A percentile compares a stretch with the other conserved stretches of the same genome.
These are phyloP conservation scores for Apodemus speciosus DNA, from an alignment of 2,113 vertebrate genomes.

Conservation along the genomic window DNA sequence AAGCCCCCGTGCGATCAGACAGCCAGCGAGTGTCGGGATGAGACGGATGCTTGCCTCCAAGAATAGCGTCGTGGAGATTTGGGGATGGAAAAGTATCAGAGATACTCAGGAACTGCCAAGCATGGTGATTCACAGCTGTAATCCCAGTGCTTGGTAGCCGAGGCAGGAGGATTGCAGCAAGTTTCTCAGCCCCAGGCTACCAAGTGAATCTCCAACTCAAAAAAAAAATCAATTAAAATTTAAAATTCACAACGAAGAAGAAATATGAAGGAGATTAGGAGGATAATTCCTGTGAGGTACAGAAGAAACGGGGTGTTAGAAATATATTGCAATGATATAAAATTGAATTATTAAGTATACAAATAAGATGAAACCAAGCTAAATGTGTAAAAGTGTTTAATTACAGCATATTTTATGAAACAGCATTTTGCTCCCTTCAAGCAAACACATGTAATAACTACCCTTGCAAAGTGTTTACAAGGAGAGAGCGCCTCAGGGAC, in stretches of 20 bases:
- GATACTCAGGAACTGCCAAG: not conserved
- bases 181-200: not conserved
- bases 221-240: not conserved
- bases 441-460: conserved; percentile 7
- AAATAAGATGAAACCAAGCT: not conserved
- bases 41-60: not conserved
- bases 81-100: not conserved
- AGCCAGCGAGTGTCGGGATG: not conserved
- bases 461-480: not conserved
- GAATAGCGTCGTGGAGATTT: not conserved
- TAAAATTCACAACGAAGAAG: not conserved
- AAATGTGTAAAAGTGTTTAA: conserved; percentile 7
- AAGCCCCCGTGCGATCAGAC: too few species aligned
- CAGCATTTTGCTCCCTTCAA: conserved; percentile 40
- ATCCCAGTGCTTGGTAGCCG: not conserved
- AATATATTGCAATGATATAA: not conserved
- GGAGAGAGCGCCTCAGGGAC: not conserved
- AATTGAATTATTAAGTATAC: conserved; percentile 31
- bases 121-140: not conserved
- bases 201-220: not conserved
- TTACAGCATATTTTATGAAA: conserved; percentile 15
- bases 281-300: not conserved
- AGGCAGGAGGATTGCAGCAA: not conserved
- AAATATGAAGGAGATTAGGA: not conserved
- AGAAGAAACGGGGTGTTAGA: not conserved